Conservation (phyloP, 2,113 vertebrate species). For the Pterocles burchelli region DNA sequence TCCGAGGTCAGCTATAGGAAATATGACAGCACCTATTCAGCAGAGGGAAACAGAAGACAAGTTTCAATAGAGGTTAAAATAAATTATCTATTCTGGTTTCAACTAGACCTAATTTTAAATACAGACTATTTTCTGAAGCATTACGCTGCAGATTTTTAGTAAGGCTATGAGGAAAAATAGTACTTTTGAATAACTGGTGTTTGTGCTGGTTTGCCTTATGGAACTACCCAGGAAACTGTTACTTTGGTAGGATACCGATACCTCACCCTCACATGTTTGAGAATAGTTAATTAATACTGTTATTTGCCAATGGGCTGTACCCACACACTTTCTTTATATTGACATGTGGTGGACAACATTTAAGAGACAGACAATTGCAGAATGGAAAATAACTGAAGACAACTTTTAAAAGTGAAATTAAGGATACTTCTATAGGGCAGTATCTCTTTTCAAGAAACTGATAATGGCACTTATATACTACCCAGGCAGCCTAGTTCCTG, state of each 20-base stretch:
- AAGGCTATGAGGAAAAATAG: neutral
- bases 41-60: neutral
- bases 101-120: neutral
- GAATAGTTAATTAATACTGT: neutral
- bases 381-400: neutral
- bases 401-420: neutral
- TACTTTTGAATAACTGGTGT: neutral
- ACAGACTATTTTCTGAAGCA: neutral
- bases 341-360: neutral
- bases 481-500: neutral
- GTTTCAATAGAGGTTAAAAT: neutral
- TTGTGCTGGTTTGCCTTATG: neutral
- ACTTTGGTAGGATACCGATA: neutral
- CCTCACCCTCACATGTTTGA: neutral
- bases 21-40: neutral
- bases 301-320: neutral
- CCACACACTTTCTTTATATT: neutral
- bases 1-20: neutral
- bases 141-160: neutral
- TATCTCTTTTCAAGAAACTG: neutral
- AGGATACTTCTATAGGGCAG: neutral
- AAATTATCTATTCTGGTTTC: neutral
- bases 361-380: neutral
- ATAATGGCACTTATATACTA: neutral
- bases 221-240: neutral